Percentiles rank a stretch among this genome's conserved stretches.
Evolutionary conservation across 35 echinoderm and acorn worm genomes (phyloP).

Genomic region (Chiridota heheva): DNA sequence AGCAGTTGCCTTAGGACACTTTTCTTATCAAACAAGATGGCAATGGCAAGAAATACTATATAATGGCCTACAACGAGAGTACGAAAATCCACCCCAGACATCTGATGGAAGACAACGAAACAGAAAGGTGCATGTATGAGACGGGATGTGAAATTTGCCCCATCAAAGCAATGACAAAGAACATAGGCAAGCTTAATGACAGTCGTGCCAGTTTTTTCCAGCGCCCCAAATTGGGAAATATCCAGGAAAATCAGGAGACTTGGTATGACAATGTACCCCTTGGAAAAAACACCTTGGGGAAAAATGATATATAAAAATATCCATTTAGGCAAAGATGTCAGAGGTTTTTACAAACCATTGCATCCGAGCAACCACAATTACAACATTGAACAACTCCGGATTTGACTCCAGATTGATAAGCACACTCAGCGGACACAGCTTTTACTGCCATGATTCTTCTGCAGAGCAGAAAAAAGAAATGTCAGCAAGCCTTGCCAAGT

Average conservation of each 20-base stretch:
- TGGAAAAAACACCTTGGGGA: not conserved
- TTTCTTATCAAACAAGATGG: slow-evolving; percentile 4
- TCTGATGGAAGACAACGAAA: not conserved
- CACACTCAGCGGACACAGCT: slow-evolving; percentile 5
- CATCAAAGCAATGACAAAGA: not conserved
- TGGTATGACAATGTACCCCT: not conserved
- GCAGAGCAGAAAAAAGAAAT: no score
- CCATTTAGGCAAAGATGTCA: not conserved
- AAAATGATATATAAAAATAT: slow-evolving; percentile 11
- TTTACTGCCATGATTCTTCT: no score
- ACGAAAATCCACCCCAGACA: slow-evolving; percentile 33
- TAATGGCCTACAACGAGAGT: slow-evolving; percentile 9
- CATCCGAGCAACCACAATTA: slow-evolving; percentile 13
- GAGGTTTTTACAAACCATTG: slow-evolving; percentile 13
- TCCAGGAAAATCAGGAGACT: not conserved
- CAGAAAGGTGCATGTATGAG: slow-evolving; percentile 9
- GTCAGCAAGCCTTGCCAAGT: no score
- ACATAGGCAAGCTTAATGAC: not conserved
- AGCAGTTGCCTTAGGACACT: not conserved
- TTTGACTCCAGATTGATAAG: not conserved
- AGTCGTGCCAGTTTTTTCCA: not conserved
- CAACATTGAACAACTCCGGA: not conserved
- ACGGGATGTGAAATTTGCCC: not conserved
- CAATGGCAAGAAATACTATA: not conserved
- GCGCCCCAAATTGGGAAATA: not conserved